Evolutionary conservation across 2,113 vertebrate genomes (phyloP), one percentile per base, ranked within the genome.

Genomic region (Rattus rattus): DNA sequence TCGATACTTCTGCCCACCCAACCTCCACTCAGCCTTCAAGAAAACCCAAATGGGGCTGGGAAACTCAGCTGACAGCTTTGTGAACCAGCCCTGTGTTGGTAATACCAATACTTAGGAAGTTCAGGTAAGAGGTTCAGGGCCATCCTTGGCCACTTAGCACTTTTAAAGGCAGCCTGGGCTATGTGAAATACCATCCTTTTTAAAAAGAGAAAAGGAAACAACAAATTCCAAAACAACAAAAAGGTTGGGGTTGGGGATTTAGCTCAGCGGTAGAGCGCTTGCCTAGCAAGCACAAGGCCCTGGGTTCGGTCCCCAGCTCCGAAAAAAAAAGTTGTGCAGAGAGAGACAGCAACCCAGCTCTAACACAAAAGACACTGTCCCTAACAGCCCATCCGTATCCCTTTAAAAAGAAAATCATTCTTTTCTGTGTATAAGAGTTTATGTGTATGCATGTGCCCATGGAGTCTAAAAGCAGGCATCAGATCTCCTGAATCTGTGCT

Each of bases 321-420:
- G 43, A 43, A 43, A 43, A 43, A 43, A 43, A 43, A 83, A 85
- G 33, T 43, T 88, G 65, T 90, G 11, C 70, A 86, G n/a, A 94
- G 9, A 94, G 30, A 73, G 49, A 92, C 43, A 70, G 80, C 47
- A 19, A 19, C 30, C 59, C 19, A 72, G 0, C 91, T 12, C 63
- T 92, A 89, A 93, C 83, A 90, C 73, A 92, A 61, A 79, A n/a
- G 39, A 81, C 54, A 43, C 67, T 79, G 77, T 94, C 33, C 59
- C 8, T 65, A 59, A 76, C 36, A 92, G 73, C 73, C 70, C 5
- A 81, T 81, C 52, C 47, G 85, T 88, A 88, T 56, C 83, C n/a
- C 17, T 61, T 80, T 54, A 17, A 19, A 52, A 39, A 79, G 49
- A 81, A n/a, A n/a, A 59, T 54, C 4, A 59, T 36, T 59, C n/a